Percentiles rank a stretch among this genome's conserved stretches.
Evolutionary conservation across 2,113 vertebrate genomes (phyloP).

Genomic region (Myrmecophaga tridactyla): DNA sequence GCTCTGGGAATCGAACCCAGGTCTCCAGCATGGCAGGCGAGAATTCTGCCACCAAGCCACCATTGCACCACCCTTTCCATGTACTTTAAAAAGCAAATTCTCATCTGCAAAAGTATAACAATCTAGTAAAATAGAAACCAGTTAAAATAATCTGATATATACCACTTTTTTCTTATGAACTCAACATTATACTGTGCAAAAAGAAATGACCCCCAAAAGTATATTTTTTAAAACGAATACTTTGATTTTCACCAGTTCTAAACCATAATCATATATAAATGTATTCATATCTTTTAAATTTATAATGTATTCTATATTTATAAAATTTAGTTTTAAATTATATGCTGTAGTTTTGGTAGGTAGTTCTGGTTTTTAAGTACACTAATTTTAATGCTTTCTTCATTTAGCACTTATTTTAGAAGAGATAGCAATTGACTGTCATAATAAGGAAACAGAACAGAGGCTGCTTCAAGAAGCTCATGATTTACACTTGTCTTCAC

Average conservation of each 20-base stretch:
- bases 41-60: too few species aligned
- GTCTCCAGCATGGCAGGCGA: too few species aligned
- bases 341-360: background rate
- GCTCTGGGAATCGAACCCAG: too few species aligned
- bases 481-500: slow-evolving; percentile 97
- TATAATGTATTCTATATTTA: too few species aligned
- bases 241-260: slow-evolving; percentile 38
- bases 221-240: background rate
- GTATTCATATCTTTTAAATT: background rate
- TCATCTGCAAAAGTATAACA: background rate
- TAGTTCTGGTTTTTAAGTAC: background rate
- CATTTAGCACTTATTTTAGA: slow-evolving; percentile 95
- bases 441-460: slow-evolving; percentile 99
- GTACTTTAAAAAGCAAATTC: slow-evolving; percentile 40
- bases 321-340: slow-evolving; percentile 31
- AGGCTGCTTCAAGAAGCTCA: slow-evolving; percentile 97
- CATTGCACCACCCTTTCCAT: too few species aligned
- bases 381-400: slow-evolving; percentile 37
- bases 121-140: background rate
- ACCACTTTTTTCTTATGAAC: slow-evolving; percentile 35
- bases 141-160: slow-evolving; percentile 19
- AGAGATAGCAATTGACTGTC: slow-evolving; percentile 99
- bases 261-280: background rate
- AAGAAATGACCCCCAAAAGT: slow-evolving; percentile 6
- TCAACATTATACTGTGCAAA: background rate